Conservation (phyloP, 2,797 vertebrate genomes). For the Astyanax mexicanus region DNA sequence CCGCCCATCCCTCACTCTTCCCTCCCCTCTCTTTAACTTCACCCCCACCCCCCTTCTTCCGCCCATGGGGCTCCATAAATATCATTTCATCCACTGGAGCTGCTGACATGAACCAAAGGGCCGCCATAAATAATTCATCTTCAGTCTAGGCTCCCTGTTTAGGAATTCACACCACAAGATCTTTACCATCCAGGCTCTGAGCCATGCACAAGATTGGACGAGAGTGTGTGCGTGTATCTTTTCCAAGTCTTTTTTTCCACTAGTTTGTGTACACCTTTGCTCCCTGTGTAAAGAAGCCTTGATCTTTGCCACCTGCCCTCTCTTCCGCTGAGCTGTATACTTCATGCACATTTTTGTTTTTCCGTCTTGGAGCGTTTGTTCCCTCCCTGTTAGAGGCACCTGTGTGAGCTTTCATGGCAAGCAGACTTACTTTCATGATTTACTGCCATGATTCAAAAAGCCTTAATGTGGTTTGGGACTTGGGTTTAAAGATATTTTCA, state of each 20-base stretch:
- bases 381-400: neutral
- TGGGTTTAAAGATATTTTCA: neutral
- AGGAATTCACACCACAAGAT: constrained; percentile 78
- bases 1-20: constrained; percentile 16
- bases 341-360: neutral
- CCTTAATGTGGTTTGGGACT: constrained; percentile 42
- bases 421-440: no score
- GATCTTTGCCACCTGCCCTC: constrained; percentile 36
- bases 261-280: constrained; percentile 14
- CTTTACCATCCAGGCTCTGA: constrained; percentile 43
- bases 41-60: constrained; percentile 36
- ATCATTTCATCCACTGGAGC: constrained; percentile 87
- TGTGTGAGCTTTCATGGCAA: neutral
- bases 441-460: constrained; percentile 55
- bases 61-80: constrained; percentile 89
- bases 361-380: neutral
- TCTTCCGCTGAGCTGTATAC: neutral
- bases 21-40: constrained; percentile 43
- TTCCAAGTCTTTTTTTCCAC: constrained; percentile 5
- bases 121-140: constrained; percentile 89
- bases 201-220: constrained; percentile 25
- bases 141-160: constrained; percentile 78
- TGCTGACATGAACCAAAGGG: constrained; percentile 86
- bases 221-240: neutral
- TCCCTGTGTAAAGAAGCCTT: constrained; percentile 30